Conservation (phyloP, 2,797 vertebrate genomes). For the Pseudomugil tenellus region DNA sequence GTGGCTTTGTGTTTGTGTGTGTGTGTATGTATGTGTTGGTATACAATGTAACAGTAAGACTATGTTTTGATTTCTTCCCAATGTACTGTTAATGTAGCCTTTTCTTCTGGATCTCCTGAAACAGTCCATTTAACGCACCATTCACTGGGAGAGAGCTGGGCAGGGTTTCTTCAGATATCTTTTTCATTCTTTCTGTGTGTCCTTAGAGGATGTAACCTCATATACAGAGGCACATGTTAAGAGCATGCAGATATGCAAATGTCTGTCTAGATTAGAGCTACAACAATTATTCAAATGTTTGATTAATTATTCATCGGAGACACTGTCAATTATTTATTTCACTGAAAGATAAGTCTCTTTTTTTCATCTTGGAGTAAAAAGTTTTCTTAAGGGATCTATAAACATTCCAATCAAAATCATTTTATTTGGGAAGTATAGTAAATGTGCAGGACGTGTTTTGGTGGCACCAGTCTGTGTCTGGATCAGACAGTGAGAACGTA, state of each 20-base stretch:
- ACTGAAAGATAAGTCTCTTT: constrained; percentile 87
- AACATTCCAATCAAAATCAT: constrained; percentile 69
- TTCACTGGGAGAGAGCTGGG: constrained; percentile 30
- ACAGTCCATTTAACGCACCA: background rate
- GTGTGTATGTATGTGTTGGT: too few species aligned
- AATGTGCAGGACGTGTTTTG: constrained; percentile 59
- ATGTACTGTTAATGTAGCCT: background rate
- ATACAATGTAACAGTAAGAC: background rate
- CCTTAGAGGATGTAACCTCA: constrained; percentile 88
- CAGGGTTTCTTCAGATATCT: constrained; percentile 48
- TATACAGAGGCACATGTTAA: constrained; percentile 90
- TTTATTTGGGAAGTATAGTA: constrained; percentile 80
- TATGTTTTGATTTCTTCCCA: constrained; percentile 22
- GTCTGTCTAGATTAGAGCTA: constrained; percentile 95
- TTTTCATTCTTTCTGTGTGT: constrained; percentile 79
- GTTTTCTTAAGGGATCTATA: constrained; percentile 78
- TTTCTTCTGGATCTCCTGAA: background rate
- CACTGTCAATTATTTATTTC: constrained; percentile 95
- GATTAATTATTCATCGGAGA: constrained; percentile 96
- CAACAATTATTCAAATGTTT: constrained; percentile 96
- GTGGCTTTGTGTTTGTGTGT: too few species aligned
- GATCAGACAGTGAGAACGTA: constrained; percentile 13
- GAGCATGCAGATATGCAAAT: constrained; percentile 91
- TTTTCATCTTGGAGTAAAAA: constrained; percentile 69
- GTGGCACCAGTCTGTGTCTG: constrained; percentile 29